Evolutionary conservation across 2,888 invertebrate species (phyloP), one percentile per base, ranked within the genome.

Genomic region (Buathra laborator): DNA sequence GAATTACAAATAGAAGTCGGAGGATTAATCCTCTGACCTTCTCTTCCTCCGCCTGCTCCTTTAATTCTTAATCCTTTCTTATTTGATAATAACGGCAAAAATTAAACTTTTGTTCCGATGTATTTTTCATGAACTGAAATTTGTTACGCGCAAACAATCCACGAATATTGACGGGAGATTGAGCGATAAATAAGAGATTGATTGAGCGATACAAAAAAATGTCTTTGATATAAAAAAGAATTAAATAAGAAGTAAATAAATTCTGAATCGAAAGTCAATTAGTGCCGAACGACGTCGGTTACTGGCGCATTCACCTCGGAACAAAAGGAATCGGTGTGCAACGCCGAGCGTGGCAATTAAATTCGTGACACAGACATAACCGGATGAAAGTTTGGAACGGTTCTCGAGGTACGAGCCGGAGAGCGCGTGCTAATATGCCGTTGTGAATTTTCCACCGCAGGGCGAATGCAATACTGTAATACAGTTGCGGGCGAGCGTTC

Each of bases 361-460:
- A 71, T 66, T 66, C 66, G 59, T 64, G 67, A 48, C 56, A 29
- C 71, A 71, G 48, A 68, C n/a, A 16, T 37, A 74, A 19, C 32
- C 59, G 46, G 68, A 75, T 67, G 46, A 62, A 59, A 74, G 29
- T 48, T 14, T 32, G 29, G 32, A 62, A 62, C 29, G 59, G 59
- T n/a, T 32, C 29, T 14, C 3, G 53, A 19, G 19, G 16, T 53
- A 19, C 53, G n/a, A 5, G 10, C 16, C 32, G 19, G 62, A 70
- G 19, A 70, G 48, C 62, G 44, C 16, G 48, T 56, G 51, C 64
- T 44, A 16, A 64, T 56, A 67, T 67, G 59, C 66, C 74, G 81
- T n/a, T 59, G 59, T 43, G 59, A 24, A 74, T 74, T 81, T 81
- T 70, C 10, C 51, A 43, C 16, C 62, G 68, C 16, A n/a, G 37